Evolutionary conservation across 2,797 vertebrate species (phyloP).

Genomic region (Allobates femoralis): DNA sequence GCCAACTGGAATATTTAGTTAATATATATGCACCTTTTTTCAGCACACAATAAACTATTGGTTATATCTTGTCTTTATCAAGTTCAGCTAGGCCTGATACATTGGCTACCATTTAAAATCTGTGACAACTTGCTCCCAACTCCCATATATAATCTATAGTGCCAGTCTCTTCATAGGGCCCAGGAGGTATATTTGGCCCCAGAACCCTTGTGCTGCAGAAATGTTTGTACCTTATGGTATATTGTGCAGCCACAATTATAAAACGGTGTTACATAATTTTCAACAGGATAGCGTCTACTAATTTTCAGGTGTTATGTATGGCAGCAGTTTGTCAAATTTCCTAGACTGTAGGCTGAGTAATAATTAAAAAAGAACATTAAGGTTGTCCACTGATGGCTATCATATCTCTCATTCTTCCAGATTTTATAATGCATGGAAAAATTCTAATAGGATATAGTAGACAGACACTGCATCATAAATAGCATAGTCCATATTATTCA

Average conservation of each 20-base stretch:
- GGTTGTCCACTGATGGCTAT: not conserved
- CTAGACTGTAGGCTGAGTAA: too few relatives aligned
- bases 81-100: not conserved
- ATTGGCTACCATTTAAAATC: not conserved
- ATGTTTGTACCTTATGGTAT: not conserved
- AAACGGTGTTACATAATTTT: not conserved
- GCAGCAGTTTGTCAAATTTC: too few relatives aligned
- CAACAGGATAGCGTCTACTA: not conserved
- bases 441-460: not conserved
- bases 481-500: slow-evolving; percentile 6
- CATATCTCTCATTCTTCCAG: not conserved
- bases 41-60: not conserved
- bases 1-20: too few relatives aligned
- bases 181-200: not conserved
- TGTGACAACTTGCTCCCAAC: not conserved
- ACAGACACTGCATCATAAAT: not conserved
- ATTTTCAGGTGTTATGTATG: too few relatives aligned
- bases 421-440: not conserved
- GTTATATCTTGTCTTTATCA: not conserved
- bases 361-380: too few relatives aligned
- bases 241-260: not conserved
- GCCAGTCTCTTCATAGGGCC: not conserved
- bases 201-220: not conserved
- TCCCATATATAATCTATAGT: not conserved
- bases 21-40: too few relatives aligned